These are phyloP conservation scores for Gadopsis marmoratus DNA, from an alignment of 2,797 vertebrate genomes.

Conservation along the genomic window DNA sequence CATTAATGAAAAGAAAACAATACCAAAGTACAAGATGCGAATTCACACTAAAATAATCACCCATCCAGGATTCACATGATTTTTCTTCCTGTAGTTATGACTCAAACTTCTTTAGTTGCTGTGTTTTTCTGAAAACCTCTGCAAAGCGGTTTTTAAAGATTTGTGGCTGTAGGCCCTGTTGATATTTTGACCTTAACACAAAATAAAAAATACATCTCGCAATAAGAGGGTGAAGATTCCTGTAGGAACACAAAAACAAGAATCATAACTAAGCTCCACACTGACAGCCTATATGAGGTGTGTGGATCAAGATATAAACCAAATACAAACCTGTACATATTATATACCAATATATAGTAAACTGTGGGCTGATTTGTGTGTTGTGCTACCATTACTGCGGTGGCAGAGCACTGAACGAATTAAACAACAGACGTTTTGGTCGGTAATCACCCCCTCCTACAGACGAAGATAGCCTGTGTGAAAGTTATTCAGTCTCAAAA, in stretches of 20 bases:
- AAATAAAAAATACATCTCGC: neutral
- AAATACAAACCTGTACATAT: neutral
- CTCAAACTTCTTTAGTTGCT: neutral
- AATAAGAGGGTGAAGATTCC: neutral
- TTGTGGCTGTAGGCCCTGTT: neutral
- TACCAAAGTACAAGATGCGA: neutral
- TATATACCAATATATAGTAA: neutral
- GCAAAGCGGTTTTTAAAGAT: neutral
- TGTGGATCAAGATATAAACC: neutral
- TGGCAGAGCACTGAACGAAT: neutral
- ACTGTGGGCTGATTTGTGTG: neutral
- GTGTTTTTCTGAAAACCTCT: neutral
- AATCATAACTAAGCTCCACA: neutral
- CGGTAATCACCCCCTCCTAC: neutral
- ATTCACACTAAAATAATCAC: conserved; percentile 1
- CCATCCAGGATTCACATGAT: neutral
- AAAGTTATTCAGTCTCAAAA: neutral
- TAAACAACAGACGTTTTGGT: neutral
- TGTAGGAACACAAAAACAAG: neutral
- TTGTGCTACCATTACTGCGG: too few relatives aligned
- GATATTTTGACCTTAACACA: neutral
- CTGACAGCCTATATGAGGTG: neutral
- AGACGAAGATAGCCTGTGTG: neutral
- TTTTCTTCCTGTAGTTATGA: neutral
- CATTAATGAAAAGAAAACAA: neutral